Evolutionary conservation across 1,140 invertebrate species (phyloP).

Genomic region (Yoshiicerus persimilis): DNA sequence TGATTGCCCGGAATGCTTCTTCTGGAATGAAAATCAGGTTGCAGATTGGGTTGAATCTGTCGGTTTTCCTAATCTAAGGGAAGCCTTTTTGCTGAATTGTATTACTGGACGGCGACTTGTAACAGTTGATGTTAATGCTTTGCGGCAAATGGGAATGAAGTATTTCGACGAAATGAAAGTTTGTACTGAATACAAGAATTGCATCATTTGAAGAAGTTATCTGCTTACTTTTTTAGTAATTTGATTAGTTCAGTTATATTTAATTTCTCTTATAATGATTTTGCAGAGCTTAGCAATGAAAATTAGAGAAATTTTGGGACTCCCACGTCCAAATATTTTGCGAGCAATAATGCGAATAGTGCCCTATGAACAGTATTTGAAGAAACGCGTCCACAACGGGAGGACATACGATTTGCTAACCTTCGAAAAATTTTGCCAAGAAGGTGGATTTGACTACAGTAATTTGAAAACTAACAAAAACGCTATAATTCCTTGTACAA

Average conservation of each 20-base stretch:
- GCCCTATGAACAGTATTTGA: conserved; percentile 37
- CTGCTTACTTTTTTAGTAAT: neutral
- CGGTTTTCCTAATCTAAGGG: conserved; percentile 38
- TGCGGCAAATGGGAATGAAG: conserved; percentile 43
- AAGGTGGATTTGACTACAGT: conserved; percentile 32
- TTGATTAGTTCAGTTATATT: neutral
- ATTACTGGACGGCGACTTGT: conserved; percentile 36
- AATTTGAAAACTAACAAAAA: conserved; percentile 23
- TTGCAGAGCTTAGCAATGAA: conserved; percentile 24
- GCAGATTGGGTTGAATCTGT: conserved; percentile 33
- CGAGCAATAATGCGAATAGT: conserved; percentile 28
- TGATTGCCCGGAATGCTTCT: conserved; percentile 32
- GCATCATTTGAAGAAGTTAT: no score
- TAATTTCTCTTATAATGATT: neutral
- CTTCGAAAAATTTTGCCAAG: conserved; percentile 37
- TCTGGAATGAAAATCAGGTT: conserved; percentile 36
- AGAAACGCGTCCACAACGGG: conserved; percentile 2
- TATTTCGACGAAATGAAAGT: conserved; percentile 41
- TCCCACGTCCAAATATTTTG: conserved; percentile 39
- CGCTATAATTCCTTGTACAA: conserved; percentile 30
- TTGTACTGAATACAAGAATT: neutral
- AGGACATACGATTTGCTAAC: conserved; percentile 23
- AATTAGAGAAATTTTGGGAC: conserved; percentile 41
- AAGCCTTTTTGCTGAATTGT: conserved; percentile 36
- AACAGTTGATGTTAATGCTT: conserved; percentile 30